phyloP scores from a whole-genome alignment of 2,888 invertebrate genomes.

The Molorchus minor region DNA sequence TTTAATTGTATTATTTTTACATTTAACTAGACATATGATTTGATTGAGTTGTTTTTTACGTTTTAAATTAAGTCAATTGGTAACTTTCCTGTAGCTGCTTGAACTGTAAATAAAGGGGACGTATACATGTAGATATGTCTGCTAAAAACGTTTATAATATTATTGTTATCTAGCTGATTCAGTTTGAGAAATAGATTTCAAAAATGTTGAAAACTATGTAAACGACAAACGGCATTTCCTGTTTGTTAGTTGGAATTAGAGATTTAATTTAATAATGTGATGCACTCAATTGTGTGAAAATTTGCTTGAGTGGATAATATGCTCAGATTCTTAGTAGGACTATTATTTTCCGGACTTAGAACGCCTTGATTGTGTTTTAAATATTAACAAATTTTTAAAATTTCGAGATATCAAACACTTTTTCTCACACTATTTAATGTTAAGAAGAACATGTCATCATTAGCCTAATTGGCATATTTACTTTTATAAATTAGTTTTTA shows the following conservation, averaged over 20 bases:
- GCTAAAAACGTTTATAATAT: neutral
- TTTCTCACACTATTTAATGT: too few relatives aligned
- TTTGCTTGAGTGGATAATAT: conserved; percentile 4
- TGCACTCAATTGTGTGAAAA: neutral
- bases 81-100: conserved; percentile 33
- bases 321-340: neutral
- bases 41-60: conserved; percentile 41
- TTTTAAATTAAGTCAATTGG: conserved; percentile 41
- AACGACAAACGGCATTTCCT: neutral
- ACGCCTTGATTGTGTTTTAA: too few relatives aligned
- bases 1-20: conserved; percentile 37
- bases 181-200: conserved; percentile 6
- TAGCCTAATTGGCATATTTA: neutral
- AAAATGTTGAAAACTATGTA: conserved; percentile 12
- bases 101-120: conserved; percentile 26
- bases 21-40: conserved; percentile 36
- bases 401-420: too few relatives aligned
- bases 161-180: conserved; percentile 6
- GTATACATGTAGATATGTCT: conserved; percentile 22
- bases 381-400: too few relatives aligned
- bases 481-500: conserved; percentile 11
- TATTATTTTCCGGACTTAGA: neutral
- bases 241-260: neutral
- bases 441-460: too few relatives aligned
- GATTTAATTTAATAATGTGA: neutral